Conservation (phyloP, 2,888 invertebrate genomes). For the Drosophila quinaria region DNA sequence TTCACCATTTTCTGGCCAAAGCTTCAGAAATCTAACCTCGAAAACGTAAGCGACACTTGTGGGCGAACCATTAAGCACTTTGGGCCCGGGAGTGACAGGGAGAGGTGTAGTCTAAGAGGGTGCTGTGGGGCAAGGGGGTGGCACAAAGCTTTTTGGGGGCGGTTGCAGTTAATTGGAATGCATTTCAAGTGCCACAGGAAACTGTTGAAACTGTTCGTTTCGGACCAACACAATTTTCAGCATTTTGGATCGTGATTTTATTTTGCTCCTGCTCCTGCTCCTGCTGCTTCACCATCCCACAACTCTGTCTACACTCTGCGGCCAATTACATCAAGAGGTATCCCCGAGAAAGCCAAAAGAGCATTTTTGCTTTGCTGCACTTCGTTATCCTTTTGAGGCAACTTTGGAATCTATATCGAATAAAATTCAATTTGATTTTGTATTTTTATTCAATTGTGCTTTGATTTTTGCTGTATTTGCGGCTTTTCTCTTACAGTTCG, state of each 20-base stretch:
- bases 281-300: neutral
- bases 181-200: slow-evolving; percentile 57
- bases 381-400: slow-evolving; percentile 28
- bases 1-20: slow-evolving; percentile 45
- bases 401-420: slow-evolving; percentile 39
- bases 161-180: slow-evolving; percentile 74
- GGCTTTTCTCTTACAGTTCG: slow-evolving; percentile 33
- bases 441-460: slow-evolving; percentile 76
- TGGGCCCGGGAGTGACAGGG: neutral
- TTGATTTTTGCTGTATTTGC: slow-evolving; percentile 66
- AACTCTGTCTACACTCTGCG: neutral
- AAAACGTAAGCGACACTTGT: slow-evolving; percentile 69
- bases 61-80: slow-evolving; percentile 61
- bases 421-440: slow-evolving; percentile 71
- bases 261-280: slow-evolving; percentile 7
- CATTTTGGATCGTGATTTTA: slow-evolving; percentile 47
- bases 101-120: neutral
- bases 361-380: slow-evolving; percentile 18
- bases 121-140: neutral
- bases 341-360: slow-evolving; percentile 1
- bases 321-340: slow-evolving; percentile 52
- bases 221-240: slow-evolving; percentile 41
- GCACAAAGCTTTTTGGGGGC: slow-evolving; percentile 12
- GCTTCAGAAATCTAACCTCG: slow-evolving; percentile 38
- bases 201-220: slow-evolving; percentile 46